phyloP scores from a whole-genome alignment of 2,797 vertebrate species.

The Anguilla pacifica region DNA sequence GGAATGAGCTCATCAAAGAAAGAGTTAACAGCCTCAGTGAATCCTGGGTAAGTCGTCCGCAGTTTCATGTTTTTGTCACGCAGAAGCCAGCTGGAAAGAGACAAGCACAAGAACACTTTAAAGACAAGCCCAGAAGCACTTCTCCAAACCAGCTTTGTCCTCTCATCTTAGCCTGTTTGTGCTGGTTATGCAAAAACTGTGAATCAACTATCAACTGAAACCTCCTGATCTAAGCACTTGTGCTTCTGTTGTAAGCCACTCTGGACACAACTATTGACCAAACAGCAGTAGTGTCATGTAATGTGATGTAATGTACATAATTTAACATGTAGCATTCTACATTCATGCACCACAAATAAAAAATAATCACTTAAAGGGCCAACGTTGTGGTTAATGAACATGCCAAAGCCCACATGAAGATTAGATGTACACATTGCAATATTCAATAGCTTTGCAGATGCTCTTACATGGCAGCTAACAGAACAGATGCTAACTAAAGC shows the following conservation, averaged over 20 bases:
- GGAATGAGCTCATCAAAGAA: conserved; percentile 84
- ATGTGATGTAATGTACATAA: neutral
- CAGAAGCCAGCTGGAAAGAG: conserved; percentile 81
- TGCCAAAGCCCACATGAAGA: too few relatives aligned
- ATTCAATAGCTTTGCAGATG: neutral
- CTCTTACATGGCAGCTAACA: neutral
- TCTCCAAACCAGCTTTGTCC: neutral
- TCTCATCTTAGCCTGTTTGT: neutral
- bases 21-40: conserved; percentile 76
- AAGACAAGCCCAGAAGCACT: neutral
- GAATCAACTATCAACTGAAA: neutral
- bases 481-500: too few relatives aligned
- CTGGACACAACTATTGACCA: too few relatives aligned
- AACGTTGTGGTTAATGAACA: too few relatives aligned
- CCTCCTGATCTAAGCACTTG: neutral
- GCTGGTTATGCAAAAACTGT: neutral
- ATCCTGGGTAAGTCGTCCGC: conserved; percentile 82
- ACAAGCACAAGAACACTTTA: neutral
- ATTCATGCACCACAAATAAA: neutral
- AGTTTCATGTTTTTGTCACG: conserved; percentile 79
- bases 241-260: neutral
- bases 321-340: neutral
- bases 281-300: neutral
- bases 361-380: too few relatives aligned
- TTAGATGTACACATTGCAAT: too few relatives aligned